These are phyloP conservation scores for Cheilinus undulatus DNA, from an alignment of 2,113 vertebrate genomes.

Conservation along the genomic window DNA sequence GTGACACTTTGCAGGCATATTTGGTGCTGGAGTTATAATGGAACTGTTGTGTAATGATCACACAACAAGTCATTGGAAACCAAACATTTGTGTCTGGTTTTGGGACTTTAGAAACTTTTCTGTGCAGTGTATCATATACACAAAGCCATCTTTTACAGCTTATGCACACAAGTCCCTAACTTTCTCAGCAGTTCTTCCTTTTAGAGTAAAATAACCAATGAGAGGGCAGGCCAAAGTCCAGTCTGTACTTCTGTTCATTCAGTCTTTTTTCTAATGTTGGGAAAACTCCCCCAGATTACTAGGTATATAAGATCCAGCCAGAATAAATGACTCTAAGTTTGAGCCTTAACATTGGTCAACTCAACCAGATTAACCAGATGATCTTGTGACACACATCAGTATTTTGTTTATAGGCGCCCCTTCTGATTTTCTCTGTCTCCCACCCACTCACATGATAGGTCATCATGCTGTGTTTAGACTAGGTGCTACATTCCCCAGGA, in stretches of 20 bases:
- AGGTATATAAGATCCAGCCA: not conserved
- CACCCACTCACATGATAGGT: slow-evolving; percentile 62
- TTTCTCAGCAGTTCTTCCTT: not conserved
- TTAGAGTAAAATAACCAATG: not conserved
- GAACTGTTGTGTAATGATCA: not conserved
- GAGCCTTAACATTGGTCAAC: slow-evolving; percentile 7
- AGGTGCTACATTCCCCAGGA: slow-evolving; percentile 75
- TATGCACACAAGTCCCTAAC: not conserved
- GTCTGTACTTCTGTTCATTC: slow-evolving; percentile 42
- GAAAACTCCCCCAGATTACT: slow-evolving; percentile 12
- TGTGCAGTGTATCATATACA: no score
- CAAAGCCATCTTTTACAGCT: not conserved
- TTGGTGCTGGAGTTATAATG: not conserved
- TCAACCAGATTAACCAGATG: slow-evolving; percentile 30
- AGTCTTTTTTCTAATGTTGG: slow-evolving; percentile 1
- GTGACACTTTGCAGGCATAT: not conserved
- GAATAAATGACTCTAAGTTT: slow-evolving; percentile 4
- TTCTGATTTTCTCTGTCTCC: slow-evolving; percentile 13
- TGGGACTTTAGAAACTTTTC: not conserved
- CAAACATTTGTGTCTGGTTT: not conserved
- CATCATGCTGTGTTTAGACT: slow-evolving; percentile 65
- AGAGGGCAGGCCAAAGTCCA: not conserved
- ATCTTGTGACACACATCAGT: slow-evolving; percentile 61
- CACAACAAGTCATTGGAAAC: not conserved
- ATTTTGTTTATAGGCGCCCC: slow-evolving; percentile 14